Evolutionary conservation across 2,888 invertebrate species (phyloP), one percentile per base, ranked within the genome.

Genomic region (Eupithecia insigniata): DNA sequence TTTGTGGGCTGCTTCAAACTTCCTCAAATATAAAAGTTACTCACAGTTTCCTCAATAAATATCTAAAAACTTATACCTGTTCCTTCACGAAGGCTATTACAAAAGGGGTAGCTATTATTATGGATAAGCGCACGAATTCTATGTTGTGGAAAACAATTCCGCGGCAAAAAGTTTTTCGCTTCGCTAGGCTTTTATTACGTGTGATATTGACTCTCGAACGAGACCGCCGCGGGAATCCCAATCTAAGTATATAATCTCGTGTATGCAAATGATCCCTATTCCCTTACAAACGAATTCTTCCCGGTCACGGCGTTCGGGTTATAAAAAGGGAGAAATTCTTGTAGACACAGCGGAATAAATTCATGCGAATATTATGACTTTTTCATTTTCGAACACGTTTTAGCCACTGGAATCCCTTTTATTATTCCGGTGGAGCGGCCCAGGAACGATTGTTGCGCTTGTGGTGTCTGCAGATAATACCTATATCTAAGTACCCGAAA

Each of bases 171-270:
- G 83, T 88, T 89, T 87, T 85, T 84, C 88, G 87, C 82, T 85
- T 85, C 88, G 85, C 84, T 87, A 83, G 87, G 83, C 84, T 83
- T 88, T 89, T 90, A 91, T 90, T 89, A 88, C 89, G 87, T 87
- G 89, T 88, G 88, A 90, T 91, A 90, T 91, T 87, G 90, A 89
- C 88, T 90, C 87, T 86, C 85, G 82, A 84, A 82, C 84, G 83
- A 84, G 83, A 80, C 81, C 81, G 80, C 79, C 80, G 80, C 81
- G 81, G 80, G 78, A 78, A 81, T 82, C 83, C 86, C 86, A 87
- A 90, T 88, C 87, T 87, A 88, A 88, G 89, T 88, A 90, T 89
- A 90, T 89, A 90, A 89, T 89, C 89, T 87, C 88, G 89, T 90
- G 88, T 89, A 92, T 91, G 91, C 87, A 91, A 91, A 92, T 90